These are phyloP conservation scores for Drosophila paulistorum DNA, from an alignment of 1,140 invertebrate genomes.

Conservation along the genomic window DNA sequence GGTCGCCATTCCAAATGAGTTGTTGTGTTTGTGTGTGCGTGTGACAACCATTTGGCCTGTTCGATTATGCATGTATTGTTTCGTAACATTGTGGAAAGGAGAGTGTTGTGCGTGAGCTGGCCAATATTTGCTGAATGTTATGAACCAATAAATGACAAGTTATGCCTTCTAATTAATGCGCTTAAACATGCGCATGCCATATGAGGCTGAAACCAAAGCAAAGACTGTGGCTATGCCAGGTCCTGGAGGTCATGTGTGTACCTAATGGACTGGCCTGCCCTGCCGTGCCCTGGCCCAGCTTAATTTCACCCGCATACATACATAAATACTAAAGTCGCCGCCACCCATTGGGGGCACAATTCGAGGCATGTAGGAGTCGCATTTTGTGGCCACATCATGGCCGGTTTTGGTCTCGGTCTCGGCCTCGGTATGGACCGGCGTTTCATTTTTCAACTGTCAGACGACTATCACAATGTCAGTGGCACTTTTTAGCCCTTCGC, in stretches of 20 bases:
- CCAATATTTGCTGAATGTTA: constrained; percentile 59
- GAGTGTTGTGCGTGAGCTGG: constrained; percentile 32
- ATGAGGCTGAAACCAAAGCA: constrained; percentile 39
- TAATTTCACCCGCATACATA: constrained; percentile 40
- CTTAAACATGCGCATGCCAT: constrained; percentile 62
- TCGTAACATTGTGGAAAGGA: neutral
- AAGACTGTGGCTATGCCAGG: constrained; percentile 1
- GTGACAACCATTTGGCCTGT: constrained; percentile 48
- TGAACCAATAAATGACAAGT: constrained; percentile 72
- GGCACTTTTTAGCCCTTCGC: constrained; percentile 34
- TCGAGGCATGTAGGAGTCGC: constrained; percentile 25
- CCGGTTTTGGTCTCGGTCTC: constrained; percentile 10
- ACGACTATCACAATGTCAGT: constrained; percentile 50
- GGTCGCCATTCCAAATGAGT: neutral
- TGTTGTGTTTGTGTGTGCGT: constrained; percentile 21
- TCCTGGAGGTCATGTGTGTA: neutral
- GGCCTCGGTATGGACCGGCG: constrained; percentile 15
- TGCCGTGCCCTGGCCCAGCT: constrained; percentile 15
- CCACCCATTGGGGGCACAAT: constrained; percentile 14
- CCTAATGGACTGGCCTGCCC: neutral
- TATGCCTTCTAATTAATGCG: constrained; percentile 76
- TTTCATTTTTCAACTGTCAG: constrained; percentile 56
- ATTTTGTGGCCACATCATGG: constrained; percentile 60
- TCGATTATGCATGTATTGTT: constrained; percentile 65
- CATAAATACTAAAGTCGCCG: constrained; percentile 43